Percentiles rank a stretch among this genome's conserved stretches.
These are phyloP conservation scores for Chelonus formosanus DNA, from an alignment of 2,888 invertebrate genomes.

Conservation along the genomic window DNA sequence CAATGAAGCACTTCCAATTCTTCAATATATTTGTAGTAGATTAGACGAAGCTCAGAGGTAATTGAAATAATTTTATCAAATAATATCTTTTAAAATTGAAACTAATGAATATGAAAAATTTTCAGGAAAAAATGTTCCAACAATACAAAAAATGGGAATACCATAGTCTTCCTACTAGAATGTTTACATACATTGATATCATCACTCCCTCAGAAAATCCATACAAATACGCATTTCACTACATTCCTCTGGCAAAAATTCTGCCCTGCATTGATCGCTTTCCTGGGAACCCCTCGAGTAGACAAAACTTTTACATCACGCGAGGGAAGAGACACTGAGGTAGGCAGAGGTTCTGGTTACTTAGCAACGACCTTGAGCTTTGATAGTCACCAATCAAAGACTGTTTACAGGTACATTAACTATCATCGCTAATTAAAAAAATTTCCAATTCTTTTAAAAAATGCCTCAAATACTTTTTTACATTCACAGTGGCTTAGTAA, in stretches of 20 bases:
- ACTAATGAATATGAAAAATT: slow-evolving; percentile 10
- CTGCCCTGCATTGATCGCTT: slow-evolving; percentile 87
- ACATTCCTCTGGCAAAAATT: slow-evolving; percentile 93
- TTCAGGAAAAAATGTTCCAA: slow-evolving; percentile 65
- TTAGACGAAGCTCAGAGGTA: slow-evolving; percentile 83
- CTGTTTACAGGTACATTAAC: slow-evolving; percentile 78
- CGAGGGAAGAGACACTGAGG: slow-evolving; percentile 66
- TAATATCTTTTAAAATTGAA: not conserved
- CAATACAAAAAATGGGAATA: slow-evolving; percentile 68
- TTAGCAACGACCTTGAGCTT: slow-evolving; percentile 79
- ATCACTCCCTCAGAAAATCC: slow-evolving; percentile 83
- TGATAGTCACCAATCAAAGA: slow-evolving; percentile 86
- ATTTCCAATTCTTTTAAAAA: no score
- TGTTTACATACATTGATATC: slow-evolving; percentile 86
- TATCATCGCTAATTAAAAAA: no score
- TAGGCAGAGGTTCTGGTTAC: slow-evolving; percentile 75
- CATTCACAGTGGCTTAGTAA: no score
- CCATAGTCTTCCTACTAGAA: slow-evolving; percentile 83
- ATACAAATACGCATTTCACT: slow-evolving; percentile 85
- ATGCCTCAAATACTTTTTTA: no score
- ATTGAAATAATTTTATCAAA: slow-evolving; percentile 9
- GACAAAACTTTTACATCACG: slow-evolving; percentile 81
- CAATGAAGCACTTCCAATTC: slow-evolving; percentile 89
- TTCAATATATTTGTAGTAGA: slow-evolving; percentile 87
- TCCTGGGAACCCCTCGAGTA: slow-evolving; percentile 87